Conservation (phyloP, 35 echinoderm and acorn worm genomes). For the Patiria miniata region DNA sequence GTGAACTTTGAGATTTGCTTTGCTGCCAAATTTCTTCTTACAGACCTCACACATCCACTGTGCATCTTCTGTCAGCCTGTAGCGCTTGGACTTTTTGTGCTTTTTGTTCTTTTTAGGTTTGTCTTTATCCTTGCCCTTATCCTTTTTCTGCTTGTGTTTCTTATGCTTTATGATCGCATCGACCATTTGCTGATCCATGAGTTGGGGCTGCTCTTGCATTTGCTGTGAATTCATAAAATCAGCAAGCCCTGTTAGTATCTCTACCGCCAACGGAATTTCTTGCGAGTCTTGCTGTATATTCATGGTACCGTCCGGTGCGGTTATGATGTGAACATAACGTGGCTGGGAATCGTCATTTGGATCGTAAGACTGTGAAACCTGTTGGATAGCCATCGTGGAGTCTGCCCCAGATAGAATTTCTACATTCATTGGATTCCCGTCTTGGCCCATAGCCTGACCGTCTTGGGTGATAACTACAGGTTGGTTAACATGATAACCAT, state of each 20-base stretch:
- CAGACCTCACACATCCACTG: slow-evolving; percentile 15
- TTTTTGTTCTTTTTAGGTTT: neutral
- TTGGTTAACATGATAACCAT: neutral
- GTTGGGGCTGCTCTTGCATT: slow-evolving; percentile 17
- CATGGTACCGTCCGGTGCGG: neutral
- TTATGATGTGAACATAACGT: neutral
- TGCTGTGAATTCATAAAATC: slow-evolving; percentile 19
- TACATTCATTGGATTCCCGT: neutral
- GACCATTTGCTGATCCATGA: neutral
- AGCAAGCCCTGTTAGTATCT: neutral
- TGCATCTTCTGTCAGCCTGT: slow-evolving; percentile 8
- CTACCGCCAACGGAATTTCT: neutral
- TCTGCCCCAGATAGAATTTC: neutral
- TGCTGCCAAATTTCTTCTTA: slow-evolving; percentile 3
- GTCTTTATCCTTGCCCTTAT: neutral
- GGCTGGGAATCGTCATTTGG: neutral
- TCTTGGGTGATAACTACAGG: neutral
- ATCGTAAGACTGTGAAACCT: slow-evolving; percentile 1
- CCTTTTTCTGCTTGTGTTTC: slow-evolving; percentile 25
- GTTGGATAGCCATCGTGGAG: neutral
- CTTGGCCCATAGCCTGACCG: neutral
- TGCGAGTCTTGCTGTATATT: slow-evolving; percentile 9
- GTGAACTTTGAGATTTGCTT: slow-evolving; percentile 7
- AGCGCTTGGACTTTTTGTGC: neutral
- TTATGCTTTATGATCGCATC: slow-evolving; percentile 21